Evolutionary conservation across 2,888 invertebrate genomes (phyloP).

Genomic region (Lycaena phlaeas): DNA sequence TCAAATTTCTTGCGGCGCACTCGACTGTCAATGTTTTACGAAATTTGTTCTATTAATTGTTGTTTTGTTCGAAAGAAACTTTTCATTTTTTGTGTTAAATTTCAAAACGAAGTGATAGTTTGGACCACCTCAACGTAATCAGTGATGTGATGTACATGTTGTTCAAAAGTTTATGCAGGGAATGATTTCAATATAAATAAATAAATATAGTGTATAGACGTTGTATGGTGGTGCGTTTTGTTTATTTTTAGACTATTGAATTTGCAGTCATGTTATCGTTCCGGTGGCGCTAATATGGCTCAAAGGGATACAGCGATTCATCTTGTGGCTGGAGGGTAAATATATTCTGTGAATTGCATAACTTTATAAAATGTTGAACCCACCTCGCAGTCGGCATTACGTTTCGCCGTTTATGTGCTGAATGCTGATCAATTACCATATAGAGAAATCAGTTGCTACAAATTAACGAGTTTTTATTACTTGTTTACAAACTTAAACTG

Average conservation of each 20-base stretch:
- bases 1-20: constrained; percentile 5
- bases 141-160: constrained; percentile 4
- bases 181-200: constrained; percentile 9
- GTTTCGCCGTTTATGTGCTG: too few species aligned
- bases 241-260: constrained; percentile 70
- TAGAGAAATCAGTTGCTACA: too few species aligned
- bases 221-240: constrained; percentile 58
- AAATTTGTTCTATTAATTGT: neutral
- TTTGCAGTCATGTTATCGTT: constrained; percentile 68
- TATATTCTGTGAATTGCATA: constrained; percentile 5
- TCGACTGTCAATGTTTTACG: neutral
- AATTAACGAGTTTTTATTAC: too few species aligned
- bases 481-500: too few species aligned
- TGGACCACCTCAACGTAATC: neutral
- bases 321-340: constrained; percentile 95
- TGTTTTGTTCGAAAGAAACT: neutral
- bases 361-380: too few species aligned
- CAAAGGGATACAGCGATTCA: constrained; percentile 93
- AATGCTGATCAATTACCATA: too few species aligned
- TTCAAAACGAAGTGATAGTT: constrained; percentile 6
- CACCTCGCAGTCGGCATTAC: too few species aligned
- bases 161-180: neutral
- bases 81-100: neutral
- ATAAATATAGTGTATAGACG: constrained; percentile 20
- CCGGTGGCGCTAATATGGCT: constrained; percentile 74